Base-by-base conservation (phyloP, 2,113 vertebrate genomes). In the Acanthochromis polyacanthus region DNA sequence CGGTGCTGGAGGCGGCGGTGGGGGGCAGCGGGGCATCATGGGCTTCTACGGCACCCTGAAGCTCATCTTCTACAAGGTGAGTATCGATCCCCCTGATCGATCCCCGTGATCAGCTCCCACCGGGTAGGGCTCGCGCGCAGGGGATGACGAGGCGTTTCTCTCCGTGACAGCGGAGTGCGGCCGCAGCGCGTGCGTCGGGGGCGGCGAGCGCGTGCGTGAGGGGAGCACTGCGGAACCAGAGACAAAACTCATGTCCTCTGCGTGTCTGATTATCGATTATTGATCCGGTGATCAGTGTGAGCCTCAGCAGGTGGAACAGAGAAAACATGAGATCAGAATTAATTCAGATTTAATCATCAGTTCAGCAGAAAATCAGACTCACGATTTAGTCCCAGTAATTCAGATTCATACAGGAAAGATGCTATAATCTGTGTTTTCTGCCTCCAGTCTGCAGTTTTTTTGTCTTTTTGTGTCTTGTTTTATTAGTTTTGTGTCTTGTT, bases 51-150 rank as follows among this genome's bases (percentile, higher is more conserved):
- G 97, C 92, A 97, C 96, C 90, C 93, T 98, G 94, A 98, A 98
- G 95, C 97, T 97, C 95, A 97, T 98, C 93, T 98, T 98, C 95
- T 97, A 96, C 92, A 98, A 98, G 96, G 97, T 97, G 95, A 97
- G 97, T 96, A 93, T 48, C 2, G 84, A 67, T 74, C 2, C 25
- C 25, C 66, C 3, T 36, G 36, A 68, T 67, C 32, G 77, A 40
- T 50, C 36, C 3, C 11, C n/a, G n/a, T 12, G 32, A 36, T 36
- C 32, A 10, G 32, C 32, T 36, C 32, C 32, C 32, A 36, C 32
- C 32, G 32, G 32, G 12, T 19, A 4, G 25, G 56, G 20, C 51
- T 55, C 46, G 48, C 10, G 7, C 60, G 9, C 12, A 62, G 9
- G 76, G 77, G 77, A 88, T 91, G 91, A 92, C 90, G 8, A 87